phyloP scores from a whole-genome alignment of 2,113 vertebrate species.

The Machaerirhynchus nigripectus region DNA sequence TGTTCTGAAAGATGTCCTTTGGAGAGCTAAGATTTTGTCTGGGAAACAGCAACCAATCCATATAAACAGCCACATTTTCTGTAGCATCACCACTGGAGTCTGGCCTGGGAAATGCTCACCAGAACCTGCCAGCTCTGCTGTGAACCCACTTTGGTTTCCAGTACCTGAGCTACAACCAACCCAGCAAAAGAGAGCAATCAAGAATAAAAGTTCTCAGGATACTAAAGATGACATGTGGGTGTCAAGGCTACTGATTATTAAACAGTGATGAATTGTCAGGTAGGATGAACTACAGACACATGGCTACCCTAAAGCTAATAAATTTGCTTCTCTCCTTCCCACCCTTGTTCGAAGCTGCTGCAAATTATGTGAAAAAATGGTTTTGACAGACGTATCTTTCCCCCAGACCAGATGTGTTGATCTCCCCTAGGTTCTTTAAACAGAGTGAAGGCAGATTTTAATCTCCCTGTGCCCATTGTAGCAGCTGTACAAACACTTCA shows the following conservation, averaged over 20 bases:
- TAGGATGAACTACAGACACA: not conserved
- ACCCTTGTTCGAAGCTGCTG: not conserved
- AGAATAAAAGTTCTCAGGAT: not conserved
- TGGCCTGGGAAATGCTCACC: not conserved
- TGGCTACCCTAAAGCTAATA: not conserved
- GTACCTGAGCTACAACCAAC: not conserved
- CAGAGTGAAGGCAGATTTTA: slow-evolving; percentile 59
- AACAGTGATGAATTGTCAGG: not conserved
- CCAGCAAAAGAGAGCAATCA: not conserved
- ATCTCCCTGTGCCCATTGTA: slow-evolving; percentile 43
- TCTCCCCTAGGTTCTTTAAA: slow-evolving; percentile 51
- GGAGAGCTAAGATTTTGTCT: not conserved
- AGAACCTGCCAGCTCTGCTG: not conserved
- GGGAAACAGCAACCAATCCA: not conserved
- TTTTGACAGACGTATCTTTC: slow-evolving; percentile 37
- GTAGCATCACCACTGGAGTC: too few species aligned
- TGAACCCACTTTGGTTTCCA: not conserved
- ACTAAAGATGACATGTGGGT: not conserved
- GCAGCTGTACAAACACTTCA: slow-evolving; percentile 66
- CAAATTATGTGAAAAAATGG: slow-evolving; percentile 40
- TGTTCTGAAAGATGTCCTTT: not conserved
- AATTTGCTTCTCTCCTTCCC: not conserved
- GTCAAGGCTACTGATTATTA: not conserved
- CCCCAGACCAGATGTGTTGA: slow-evolving; percentile 51
- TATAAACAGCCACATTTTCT: not conserved